A percentile compares a stretch with the other conserved stretches of the same genome.
phyloP scores from a whole-genome alignment of 2,797 vertebrate species.

The Helicolenus hilgendorfi region DNA sequence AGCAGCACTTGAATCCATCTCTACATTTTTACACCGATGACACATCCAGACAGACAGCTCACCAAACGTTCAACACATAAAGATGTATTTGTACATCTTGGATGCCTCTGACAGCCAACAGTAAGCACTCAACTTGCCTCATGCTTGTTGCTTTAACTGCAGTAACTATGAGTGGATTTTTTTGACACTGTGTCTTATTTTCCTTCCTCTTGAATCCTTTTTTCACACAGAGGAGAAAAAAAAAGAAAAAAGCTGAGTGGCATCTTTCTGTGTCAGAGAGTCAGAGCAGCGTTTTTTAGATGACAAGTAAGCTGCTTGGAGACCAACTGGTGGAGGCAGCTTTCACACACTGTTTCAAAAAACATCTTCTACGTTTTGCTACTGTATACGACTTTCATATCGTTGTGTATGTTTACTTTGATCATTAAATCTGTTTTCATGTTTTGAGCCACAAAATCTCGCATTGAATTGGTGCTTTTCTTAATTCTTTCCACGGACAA shows the following conservation, averaged over 20 bases:
- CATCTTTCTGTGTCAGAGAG: slow-evolving; percentile 41
- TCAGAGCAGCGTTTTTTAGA: slow-evolving; percentile 41
- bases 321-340: slow-evolving; percentile 1
- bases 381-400: background rate
- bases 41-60: background rate
- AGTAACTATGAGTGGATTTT: slow-evolving; percentile 6
- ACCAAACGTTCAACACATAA: background rate
- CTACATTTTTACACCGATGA: background rate
- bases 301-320: slow-evolving; percentile 23
- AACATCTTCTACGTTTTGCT: background rate
- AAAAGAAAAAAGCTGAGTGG: slow-evolving; percentile 21
- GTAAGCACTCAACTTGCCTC: background rate
- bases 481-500: background rate
- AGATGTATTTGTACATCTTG: background rate
- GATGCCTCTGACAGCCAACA: background rate
- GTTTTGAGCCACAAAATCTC: background rate
- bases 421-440: background rate
- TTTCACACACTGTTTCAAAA: background rate
- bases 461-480: background rate
- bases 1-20: background rate
- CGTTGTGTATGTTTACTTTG: background rate
- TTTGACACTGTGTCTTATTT: slow-evolving; percentile 27
- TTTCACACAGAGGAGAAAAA: background rate
- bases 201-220: slow-evolving; percentile 2
- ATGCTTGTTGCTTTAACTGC: slow-evolving; percentile 18